phyloP scores from a whole-genome alignment of 2,797 vertebrate genomes.

The Melanogrammus aeglefinus region DNA sequence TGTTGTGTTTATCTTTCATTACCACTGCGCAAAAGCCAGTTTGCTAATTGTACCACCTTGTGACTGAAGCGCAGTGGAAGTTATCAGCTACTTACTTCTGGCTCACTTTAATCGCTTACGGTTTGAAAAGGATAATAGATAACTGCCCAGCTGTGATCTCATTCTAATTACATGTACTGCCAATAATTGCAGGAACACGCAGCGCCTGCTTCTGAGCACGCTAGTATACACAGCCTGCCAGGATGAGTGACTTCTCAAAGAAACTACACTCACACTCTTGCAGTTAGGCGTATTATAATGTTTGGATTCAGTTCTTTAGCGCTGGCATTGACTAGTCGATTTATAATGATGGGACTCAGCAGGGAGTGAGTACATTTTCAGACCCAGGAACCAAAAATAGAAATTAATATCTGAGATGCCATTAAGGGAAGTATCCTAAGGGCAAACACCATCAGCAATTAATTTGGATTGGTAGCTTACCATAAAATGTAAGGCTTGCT shows the following conservation, averaged over 20 bases:
- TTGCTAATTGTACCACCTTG: neutral
- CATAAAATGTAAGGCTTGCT: neutral
- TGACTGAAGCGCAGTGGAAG: neutral
- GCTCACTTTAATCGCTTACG: neutral
- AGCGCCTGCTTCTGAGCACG: neutral
- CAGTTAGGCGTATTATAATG: neutral
- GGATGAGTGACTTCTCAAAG: neutral
- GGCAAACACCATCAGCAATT: neutral
- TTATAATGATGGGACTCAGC: neutral
- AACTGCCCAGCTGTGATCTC: neutral
- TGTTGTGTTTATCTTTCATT: conserved; percentile 1
- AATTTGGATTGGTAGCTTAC: neutral
- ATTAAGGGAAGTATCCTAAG: conserved; percentile 1
- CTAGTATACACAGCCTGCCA: neutral
- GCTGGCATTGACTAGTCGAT: neutral
- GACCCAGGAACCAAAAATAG: neutral
- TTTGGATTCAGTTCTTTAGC: neutral
- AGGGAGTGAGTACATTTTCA: neutral
- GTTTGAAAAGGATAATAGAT: conserved; percentile 1
- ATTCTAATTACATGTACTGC: conserved; percentile 4
- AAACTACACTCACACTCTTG: neutral
- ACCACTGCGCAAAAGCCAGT: neutral
- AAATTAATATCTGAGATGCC: neutral
- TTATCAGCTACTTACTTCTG: neutral
- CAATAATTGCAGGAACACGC: neutral